These are phyloP conservation scores for Platycercus adscitus DNA, from an alignment of 2,113 vertebrate species.

Conservation along the genomic window DNA sequence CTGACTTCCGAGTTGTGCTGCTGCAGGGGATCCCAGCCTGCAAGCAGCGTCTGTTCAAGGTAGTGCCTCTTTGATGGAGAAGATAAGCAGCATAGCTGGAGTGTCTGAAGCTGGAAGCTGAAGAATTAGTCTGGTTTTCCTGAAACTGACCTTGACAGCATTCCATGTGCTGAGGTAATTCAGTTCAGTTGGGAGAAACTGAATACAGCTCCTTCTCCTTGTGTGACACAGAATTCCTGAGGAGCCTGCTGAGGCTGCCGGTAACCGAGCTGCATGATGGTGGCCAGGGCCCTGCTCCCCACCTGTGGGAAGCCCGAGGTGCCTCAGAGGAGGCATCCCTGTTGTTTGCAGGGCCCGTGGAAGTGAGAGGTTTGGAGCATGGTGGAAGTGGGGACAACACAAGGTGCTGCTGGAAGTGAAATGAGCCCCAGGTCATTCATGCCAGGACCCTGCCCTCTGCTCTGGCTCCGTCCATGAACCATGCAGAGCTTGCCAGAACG, in stretches of 20 bases:
- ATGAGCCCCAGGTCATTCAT: fast-evolving
- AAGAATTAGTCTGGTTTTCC: constrained; percentile 21
- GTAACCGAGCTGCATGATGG: not conserved
- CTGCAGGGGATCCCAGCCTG: not conserved
- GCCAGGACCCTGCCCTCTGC: not conserved
- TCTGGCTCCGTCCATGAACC: not conserved
- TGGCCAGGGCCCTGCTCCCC: not conserved
- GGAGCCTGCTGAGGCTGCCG: not conserved
- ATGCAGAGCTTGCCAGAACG: not conserved
- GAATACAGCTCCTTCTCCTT: constrained; percentile 37
- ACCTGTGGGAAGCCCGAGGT: not conserved
- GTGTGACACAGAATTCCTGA: not conserved
- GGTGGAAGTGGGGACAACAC: fast-evolving
- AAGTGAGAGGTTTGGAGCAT: not conserved
- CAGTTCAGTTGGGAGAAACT: constrained; percentile 15
- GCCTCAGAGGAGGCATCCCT: not conserved
- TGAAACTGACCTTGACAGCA: constrained; percentile 4
- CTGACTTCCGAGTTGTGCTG: not conserved
- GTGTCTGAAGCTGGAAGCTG: not conserved
- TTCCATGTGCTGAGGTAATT: not conserved
- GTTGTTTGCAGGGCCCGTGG: not conserved
- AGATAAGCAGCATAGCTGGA: not conserved
- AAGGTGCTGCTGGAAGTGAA: not conserved
- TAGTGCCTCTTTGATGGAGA: not conserved
- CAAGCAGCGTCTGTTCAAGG: not conserved